Conservation (phyloP, 37 sponge, comb jelly and placozoan genomes). For the Oscarella lobularis region DNA sequence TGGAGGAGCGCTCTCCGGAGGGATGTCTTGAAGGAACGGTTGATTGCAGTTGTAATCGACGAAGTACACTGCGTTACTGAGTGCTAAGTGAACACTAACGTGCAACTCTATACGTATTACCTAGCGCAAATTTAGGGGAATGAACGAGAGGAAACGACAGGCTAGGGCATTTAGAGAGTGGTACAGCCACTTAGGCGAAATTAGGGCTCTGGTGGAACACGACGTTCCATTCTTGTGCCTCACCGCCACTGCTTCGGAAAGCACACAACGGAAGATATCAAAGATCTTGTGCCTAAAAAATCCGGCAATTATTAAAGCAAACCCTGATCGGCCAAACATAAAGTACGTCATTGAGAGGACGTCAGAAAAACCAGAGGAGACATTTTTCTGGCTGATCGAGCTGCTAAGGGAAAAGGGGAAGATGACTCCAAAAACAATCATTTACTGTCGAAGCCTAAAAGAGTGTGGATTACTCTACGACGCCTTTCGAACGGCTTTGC, state of each 20-base stretch:
- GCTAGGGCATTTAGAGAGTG: background rate
- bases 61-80: constrained; percentile 1
- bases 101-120: background rate
- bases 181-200: background rate
- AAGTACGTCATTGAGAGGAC: background rate
- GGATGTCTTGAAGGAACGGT: background rate
- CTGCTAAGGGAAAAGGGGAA: background rate
- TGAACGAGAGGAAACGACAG: background rate
- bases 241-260: background rate
- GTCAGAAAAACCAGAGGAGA: background rate
- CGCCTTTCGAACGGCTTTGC: background rate
- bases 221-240: background rate
- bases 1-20: background rate
- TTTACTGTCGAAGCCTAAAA: background rate
- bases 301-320: background rate
- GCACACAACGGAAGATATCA: background rate
- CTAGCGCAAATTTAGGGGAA: background rate
- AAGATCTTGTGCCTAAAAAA: background rate
- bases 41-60: background rate
- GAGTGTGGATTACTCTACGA: background rate
- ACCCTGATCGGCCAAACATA: background rate
- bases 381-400: background rate
- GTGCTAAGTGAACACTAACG: background rate
- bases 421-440: background rate
- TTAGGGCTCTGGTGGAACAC: background rate